Evolutionary conservation across 2,113 vertebrate species (phyloP).

Genomic region (Sander lucioperca): DNA sequence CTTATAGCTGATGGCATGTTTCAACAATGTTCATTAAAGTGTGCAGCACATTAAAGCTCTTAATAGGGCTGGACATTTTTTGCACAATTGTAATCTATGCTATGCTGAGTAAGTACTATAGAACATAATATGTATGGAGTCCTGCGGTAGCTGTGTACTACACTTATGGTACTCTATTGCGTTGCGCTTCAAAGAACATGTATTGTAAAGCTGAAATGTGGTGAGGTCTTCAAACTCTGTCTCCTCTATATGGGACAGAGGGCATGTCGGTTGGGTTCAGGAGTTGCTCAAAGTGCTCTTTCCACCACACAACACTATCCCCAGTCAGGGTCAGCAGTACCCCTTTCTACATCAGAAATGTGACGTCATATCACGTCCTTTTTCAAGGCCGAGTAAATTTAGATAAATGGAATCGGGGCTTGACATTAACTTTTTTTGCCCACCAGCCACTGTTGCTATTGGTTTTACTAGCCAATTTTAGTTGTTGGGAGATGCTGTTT

Average conservation of each 20-base stretch:
- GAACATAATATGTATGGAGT: not conserved
- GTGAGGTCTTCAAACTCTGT: not conserved
- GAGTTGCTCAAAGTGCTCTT: not conserved
- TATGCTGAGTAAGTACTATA: not conserved
- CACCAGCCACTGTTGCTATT: too few species aligned
- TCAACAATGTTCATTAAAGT: constrained; percentile 33
- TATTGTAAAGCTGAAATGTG: not conserved
- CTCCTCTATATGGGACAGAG: not conserved
- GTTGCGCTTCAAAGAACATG: not conserved
- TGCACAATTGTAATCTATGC: not conserved
- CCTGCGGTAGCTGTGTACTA: not conserved
- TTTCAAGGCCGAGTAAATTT: not conserved
- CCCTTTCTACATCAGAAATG: not conserved
- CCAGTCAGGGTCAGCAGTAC: not conserved
- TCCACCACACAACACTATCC: not conserved
- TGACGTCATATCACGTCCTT: not conserved
- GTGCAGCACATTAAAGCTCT: constrained; percentile 24
- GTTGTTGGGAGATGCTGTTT: too few species aligned
- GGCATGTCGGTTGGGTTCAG: not conserved
- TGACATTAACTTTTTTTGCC: too few species aligned
- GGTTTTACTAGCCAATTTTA: too few species aligned
- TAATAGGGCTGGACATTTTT: constrained; percentile 1
- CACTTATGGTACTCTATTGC: not conserved
- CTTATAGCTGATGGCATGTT: constrained; percentile 31
- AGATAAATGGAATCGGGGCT: too few species aligned